Base-by-base conservation (phyloP, 2,888 invertebrate species). In the Chaetogeoica ovagalla region DNA sequence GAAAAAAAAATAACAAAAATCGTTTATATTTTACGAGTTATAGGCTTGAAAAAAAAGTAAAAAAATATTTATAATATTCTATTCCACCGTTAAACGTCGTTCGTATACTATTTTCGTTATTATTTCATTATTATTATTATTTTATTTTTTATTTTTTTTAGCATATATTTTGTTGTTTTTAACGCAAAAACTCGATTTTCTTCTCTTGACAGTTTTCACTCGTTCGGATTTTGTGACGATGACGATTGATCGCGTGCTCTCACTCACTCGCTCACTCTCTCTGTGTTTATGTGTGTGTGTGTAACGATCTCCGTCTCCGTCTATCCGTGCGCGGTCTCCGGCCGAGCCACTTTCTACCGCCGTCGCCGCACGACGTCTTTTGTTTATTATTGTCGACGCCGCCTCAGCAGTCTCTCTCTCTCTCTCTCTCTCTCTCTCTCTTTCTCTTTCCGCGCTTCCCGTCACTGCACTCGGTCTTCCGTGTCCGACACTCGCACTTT, bases 181-280 rank as follows among this genome's bases (percentile, higher is more conserved):
- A 37, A 37, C 63, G 60, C 63, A 37, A 30, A 48, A 73, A 73
- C 62, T 43, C 9, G 7, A 17, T 70, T 63, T 70, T 70, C 77
- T 77, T 70, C n/a, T 62, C 52, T 77, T 30, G 70, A 77, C 77
- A 62, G 77, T 77, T 77, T 77, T 77, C 77, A 77, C 77, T 77
- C 52, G 52, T 48, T 48, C 39, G 55, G 69, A 48, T 62, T 59
- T 76, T 11, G 69, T 4, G 43, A 15, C 52, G 37, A 68, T 70
- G 77, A 77, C 62, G 70, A 62, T 70, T 70, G 77, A 0, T 63
- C 30, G 30, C 13, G 62, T 17, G 15, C 19, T 23, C 55, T 55
- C 55, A 39, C 60, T 15, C 63, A 2, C 74, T 21, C 37, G 0
- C 13, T 11, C 43, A 7, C 71, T 62, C 39, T 76, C 1, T 52